Evolutionary conservation across 2,888 invertebrate species (phyloP), one percentile per base, ranked within the genome.

Genomic region (Limnephilus auricula): DNA sequence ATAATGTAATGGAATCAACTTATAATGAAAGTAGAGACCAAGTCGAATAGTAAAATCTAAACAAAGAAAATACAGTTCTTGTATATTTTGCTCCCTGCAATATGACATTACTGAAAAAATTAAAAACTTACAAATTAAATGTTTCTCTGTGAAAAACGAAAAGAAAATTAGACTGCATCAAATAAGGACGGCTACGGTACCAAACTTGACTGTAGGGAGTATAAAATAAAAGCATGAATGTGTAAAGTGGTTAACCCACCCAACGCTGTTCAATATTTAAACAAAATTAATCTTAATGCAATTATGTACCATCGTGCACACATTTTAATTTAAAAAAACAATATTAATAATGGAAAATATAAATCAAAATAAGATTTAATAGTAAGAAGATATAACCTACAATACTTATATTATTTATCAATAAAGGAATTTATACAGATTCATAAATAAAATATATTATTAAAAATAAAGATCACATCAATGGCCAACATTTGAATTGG

Each of bases 391-490:
- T 34, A 37, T 84, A 85, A 85, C 37, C 85, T 85, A 85, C 34
- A 85, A 85, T 85, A 85, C 85, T 85, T 85, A 40, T 30, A 85
- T 15, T 85, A 40, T 85, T 82, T 34, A 82, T 82, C 65, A 65
- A 65, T 65, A 65, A 65, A 65, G 65, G 25, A 82, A 82, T 82
- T 25, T 34, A 82, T 34, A 82, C 82, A 82, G 82, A 82, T 34
- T 82, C 32, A 82, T 82, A 82, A 82, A 82, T 82, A 82, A 25
- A 82, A 25, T 34, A 65, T 65, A 65, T 65, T 65, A 50, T 50
- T 82, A 82, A 34, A 13, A 31, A 32, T 32, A 82, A 32, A 82
- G 15, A 82, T 82, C 80, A 82, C 80, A 82, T 82, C 31, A 82
- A 82, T 82, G 34, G 15, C 82, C 25, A 34, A 82, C 9, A 3